Evolutionary conservation across 2,113 vertebrate genomes (phyloP).

Genomic region (Chelonoidis abingdonii): DNA sequence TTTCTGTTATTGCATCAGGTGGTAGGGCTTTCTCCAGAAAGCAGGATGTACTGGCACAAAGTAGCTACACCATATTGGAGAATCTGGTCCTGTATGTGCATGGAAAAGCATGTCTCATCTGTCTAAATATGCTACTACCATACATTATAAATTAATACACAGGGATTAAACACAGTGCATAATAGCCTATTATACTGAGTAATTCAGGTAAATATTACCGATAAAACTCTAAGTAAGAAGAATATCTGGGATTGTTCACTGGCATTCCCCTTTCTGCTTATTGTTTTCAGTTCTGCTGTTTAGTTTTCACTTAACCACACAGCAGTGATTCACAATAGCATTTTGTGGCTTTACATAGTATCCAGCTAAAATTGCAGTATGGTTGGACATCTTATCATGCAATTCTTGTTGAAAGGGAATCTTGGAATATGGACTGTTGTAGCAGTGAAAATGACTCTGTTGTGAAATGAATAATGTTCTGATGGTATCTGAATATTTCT

Average conservation of each 20-base stretch:
- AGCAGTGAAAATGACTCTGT: not conserved
- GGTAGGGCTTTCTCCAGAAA: not conserved
- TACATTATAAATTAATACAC: not conserved
- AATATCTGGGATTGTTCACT: slow-evolving; percentile 52
- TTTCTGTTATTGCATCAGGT: not conserved
- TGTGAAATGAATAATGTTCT: not conserved
- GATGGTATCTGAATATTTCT: slow-evolving; percentile 5
- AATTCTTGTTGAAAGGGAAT: not conserved
- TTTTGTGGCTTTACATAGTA: not conserved
- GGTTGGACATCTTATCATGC: not conserved
- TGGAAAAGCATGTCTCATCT: not conserved
- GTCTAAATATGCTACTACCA: not conserved
- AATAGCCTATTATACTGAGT: not conserved
- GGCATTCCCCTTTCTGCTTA: slow-evolving; percentile 45
- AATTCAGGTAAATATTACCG: not conserved
- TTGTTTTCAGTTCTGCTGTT: slow-evolving; percentile 39
- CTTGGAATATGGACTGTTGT: not conserved
- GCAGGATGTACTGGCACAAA: not conserved
- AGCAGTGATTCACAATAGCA: not conserved
- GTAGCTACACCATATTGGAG: not conserved
- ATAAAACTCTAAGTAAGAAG: slow-evolving; percentile 36
- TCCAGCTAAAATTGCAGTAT: not conserved
- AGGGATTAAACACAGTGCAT: not conserved
- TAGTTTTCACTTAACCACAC: slow-evolving; percentile 45
- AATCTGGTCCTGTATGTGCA: not conserved